phyloP scores from a whole-genome alignment of 2,797 vertebrate genomes.

The Neosilurus hyrtlii region DNA sequence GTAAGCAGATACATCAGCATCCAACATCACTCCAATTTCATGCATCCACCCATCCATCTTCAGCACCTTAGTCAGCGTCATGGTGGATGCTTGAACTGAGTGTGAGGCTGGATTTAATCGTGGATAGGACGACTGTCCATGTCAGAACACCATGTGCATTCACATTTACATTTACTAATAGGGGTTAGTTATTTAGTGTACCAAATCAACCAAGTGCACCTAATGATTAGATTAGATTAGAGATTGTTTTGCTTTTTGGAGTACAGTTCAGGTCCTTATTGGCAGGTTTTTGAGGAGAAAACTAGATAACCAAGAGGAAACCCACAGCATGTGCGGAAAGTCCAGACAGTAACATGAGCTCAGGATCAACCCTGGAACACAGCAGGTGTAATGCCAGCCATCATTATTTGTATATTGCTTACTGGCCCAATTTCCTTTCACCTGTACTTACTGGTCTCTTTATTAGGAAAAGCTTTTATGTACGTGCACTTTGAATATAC shows the following conservation, averaged over 20 bases:
- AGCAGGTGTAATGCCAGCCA: not conserved
- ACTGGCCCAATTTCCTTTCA: not conserved
- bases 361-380: not conserved
- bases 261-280: no score
- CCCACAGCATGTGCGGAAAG: not conserved
- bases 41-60: not conserved
- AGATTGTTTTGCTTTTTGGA: no score
- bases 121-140: not conserved
- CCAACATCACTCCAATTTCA: not conserved
- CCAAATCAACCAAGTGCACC: not conserved
- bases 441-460: not conserved
- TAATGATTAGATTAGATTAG: no score
- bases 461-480: not conserved
- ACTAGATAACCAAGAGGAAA: not conserved
- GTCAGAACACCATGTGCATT: not conserved
- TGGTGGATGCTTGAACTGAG: not conserved
- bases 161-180: no score
- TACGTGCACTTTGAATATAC: not conserved
- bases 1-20: slow-evolving; percentile 51
- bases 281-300: not conserved
- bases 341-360: not conserved
- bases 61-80: not conserved
- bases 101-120: not conserved
- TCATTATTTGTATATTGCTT: not conserved
- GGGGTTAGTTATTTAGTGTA: not conserved